Base-by-base conservation (phyloP, 2,888 invertebrate genomes). In the Pachydiplax longipennis region DNA sequence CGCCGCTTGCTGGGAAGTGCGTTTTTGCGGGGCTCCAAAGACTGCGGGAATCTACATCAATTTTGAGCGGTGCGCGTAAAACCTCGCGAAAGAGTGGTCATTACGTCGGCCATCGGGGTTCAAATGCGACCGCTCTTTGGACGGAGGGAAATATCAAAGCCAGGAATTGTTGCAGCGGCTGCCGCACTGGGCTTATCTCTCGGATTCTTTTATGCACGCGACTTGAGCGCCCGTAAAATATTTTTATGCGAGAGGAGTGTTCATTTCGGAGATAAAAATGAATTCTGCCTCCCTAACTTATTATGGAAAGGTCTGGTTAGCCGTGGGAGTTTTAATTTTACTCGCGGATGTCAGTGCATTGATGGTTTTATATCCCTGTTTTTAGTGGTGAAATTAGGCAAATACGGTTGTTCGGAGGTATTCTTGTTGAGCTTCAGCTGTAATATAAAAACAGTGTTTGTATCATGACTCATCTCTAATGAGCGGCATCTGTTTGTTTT, bases 31-130 rank as follows among this genome's bases (percentile, higher is more conserved):
- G n/a, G 37, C 31, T 37, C 37, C 22, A 18, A 65, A 8, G 61
- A 44, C 53, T 8, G n/a, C 12, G 83, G 87, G 35, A 15, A 61
- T 37, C 37, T 35, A n/a, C 37, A 87, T 87, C 87, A 87, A 87
- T 87, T 87, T 87, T 15, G 87, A 37, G 87, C 87, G 83, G 3
- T 22, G 87, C 6, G 87, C 40, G 87, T 87, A 87, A 87, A 87
- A 40, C 37, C 25, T 73, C 61, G 61, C 53, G 87, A 61, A 31
- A 65, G 61, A 22, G 37, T 22, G 31, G 87, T 61, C 61, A 61
- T 87, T 61, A 61, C 22, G 5, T 37, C 22, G 22, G n/a, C 87
- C 87, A 87, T 87, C 61, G 87, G 61, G 65, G 87, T 87, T 87
- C 87, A 87, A 65, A 87, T 83, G 83, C 58, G 53, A 22, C 83